Evolutionary conservation across 2,888 invertebrate genomes (phyloP).

Genomic region (Hydrotaea diabolus): DNA sequence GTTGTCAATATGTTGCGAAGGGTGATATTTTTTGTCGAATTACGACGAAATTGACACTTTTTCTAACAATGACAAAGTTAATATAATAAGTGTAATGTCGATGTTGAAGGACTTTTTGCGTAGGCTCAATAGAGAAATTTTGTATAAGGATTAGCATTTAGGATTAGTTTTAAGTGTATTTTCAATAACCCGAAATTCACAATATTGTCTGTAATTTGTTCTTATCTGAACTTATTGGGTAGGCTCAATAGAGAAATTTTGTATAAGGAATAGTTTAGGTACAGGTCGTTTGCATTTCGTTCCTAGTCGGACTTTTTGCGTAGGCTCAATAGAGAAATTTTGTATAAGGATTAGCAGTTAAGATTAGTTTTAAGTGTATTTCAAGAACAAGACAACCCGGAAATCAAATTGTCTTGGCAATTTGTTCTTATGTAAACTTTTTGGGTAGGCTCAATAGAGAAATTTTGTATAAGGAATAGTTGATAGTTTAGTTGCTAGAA

Average conservation of each 20-base stretch:
- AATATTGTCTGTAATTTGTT: too few species aligned
- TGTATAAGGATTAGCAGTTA: conserved; percentile 5
- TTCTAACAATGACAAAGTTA: too few species aligned
- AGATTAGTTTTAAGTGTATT: too few species aligned
- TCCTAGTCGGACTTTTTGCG: conserved; percentile 25
- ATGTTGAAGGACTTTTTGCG: conserved; percentile 28
- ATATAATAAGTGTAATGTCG: too few species aligned
- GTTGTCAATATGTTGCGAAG: too few species aligned
- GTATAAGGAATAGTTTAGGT: conserved; percentile 15
- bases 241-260: conserved; percentile 52
- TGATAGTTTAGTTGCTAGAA: background rate
- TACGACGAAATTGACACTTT: too few species aligned
- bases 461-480: conserved; percentile 33
- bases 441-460: conserved; percentile 53
- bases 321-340: conserved; percentile 51
- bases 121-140: conserved; percentile 51
- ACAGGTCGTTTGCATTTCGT: background rate
- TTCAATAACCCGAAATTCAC: too few species aligned
- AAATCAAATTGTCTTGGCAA: background rate
- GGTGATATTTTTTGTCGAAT: too few species aligned
- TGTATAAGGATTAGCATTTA: conserved; percentile 6
- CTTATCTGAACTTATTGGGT: conserved; percentile 24
- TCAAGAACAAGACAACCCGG: background rate
- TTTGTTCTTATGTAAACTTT: background rate
- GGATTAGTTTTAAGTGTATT: conserved; percentile 4